Conservation (phyloP, 2,888 invertebrate genomes). For the Diaphora mendica region DNA sequence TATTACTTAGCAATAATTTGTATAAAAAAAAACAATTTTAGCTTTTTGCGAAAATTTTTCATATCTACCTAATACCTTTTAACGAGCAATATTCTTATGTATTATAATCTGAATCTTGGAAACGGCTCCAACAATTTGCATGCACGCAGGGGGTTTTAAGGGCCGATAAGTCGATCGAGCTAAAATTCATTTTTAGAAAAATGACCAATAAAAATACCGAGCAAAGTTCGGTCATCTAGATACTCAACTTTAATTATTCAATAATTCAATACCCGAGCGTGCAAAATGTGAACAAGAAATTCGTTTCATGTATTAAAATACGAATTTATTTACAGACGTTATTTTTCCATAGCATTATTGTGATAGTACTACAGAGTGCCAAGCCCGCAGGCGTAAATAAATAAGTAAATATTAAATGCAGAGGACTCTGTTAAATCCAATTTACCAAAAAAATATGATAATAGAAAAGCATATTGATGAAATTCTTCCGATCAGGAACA, state of each 20-base stretch:
- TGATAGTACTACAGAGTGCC: constrained; percentile 11
- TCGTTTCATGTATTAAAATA: not conserved
- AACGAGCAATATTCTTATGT: no score
- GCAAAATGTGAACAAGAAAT: not conserved
- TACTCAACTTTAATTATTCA: not conserved
- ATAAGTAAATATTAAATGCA: constrained; percentile 45
- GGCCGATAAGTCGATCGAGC: no score
- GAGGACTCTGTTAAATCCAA: constrained; percentile 46
- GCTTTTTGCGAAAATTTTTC: no score
- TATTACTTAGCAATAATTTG: no score
- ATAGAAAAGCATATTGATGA: constrained; percentile 51
- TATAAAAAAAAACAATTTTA: no score
- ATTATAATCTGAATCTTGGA: no score
- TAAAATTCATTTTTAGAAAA: no score
- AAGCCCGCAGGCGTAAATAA: constrained; percentile 44
- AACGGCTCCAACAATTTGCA: no score
- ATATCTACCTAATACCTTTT: no score
- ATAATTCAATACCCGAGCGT: not conserved
- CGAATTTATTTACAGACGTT: constrained; percentile 29
- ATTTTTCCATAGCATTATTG: constrained; percentile 20
- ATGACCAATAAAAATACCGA: no score
- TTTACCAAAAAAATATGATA: constrained; percentile 42
- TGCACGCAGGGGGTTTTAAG: no score
- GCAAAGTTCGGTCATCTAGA: no score
- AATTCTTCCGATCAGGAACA: constrained; percentile 53